phyloP scores from a whole-genome alignment of 2,888 invertebrate genomes.

The Drosophila paranaensis region DNA sequence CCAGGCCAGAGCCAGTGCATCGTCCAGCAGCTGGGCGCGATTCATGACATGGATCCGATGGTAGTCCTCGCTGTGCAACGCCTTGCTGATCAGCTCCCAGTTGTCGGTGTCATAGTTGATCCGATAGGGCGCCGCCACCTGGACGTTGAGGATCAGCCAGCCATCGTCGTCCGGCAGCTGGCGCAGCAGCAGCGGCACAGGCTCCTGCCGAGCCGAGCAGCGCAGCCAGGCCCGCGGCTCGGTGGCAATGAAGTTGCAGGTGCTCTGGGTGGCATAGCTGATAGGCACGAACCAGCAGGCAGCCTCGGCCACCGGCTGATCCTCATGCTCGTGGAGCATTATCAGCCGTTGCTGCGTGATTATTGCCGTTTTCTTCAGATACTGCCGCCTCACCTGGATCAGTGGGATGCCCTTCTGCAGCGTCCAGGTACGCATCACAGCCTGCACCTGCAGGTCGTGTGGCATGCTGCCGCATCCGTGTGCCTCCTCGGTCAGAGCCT shows the following conservation, averaged over 20 bases:
- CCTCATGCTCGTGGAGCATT: slow-evolving; percentile 24
- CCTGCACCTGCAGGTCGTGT: slow-evolving; percentile 87
- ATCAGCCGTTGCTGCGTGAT: slow-evolving; percentile 86
- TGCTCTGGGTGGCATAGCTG: slow-evolving; percentile 85
- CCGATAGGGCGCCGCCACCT: slow-evolving; percentile 89
- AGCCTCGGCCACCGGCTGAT: slow-evolving; percentile 2
- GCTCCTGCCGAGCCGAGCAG: slow-evolving; percentile 68
- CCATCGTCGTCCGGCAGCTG: slow-evolving; percentile 85
- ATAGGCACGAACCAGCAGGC: slow-evolving; percentile 88
- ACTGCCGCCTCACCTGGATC: slow-evolving; percentile 87
- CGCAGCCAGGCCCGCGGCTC: slow-evolving; percentile 86
- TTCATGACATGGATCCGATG: slow-evolving; percentile 88
- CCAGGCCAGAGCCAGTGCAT: slow-evolving; percentile 89
- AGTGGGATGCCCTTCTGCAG: slow-evolving; percentile 93
- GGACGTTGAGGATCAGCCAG: slow-evolving; percentile 90
- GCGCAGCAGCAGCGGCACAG: slow-evolving; percentile 35
- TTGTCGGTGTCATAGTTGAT: slow-evolving; percentile 91
- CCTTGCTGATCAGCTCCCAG: slow-evolving; percentile 88
- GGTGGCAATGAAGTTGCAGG: slow-evolving; percentile 85
- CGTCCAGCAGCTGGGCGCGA: slow-evolving; percentile 92
- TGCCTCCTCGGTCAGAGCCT: slow-evolving; percentile 87
- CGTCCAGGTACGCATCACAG: slow-evolving; percentile 95
- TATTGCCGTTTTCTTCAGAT: slow-evolving; percentile 85
- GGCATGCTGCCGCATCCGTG: slow-evolving; percentile 85
- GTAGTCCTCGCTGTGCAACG: slow-evolving; percentile 86